A percentile compares a stretch with the other conserved stretches of the same genome.
Evolutionary conservation across 1,140 invertebrate genomes (phyloP).

Genomic region (Drosophila sp.): DNA sequence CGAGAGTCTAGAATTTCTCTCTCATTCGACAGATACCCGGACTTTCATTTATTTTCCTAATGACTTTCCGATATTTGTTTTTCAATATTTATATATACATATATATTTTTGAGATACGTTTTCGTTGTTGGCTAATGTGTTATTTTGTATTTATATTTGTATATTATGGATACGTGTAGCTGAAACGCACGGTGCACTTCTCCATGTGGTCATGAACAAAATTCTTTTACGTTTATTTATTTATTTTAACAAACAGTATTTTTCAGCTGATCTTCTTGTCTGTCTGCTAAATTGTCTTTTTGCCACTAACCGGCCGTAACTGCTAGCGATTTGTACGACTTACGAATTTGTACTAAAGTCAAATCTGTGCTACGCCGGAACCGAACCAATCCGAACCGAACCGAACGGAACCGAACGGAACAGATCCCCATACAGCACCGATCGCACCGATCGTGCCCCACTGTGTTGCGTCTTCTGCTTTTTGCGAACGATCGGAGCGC

Average conservation of each 20-base stretch:
- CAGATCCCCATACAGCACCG: constrained; percentile 4
- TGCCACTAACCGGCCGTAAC: constrained; percentile 35
- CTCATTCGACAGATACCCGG: constrained; percentile 26
- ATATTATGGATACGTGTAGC: constrained; percentile 38
- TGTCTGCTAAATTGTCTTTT: constrained; percentile 25
- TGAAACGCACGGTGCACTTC: constrained; percentile 57
- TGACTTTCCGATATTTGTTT: constrained; percentile 5
- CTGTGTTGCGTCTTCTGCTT: constrained; percentile 46
- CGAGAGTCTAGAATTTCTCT: constrained; percentile 29
- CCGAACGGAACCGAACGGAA: constrained; percentile 14
- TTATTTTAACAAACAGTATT: constrained; percentile 56
- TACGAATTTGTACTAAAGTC: constrained; percentile 75
- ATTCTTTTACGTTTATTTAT: constrained; percentile 67
- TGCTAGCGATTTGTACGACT: constrained; percentile 71
- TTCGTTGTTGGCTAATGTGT: not conserved
- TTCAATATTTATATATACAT: not conserved
- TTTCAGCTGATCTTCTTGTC: constrained; percentile 44
- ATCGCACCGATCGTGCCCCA: constrained; percentile 21
- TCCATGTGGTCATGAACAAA: constrained; percentile 49
- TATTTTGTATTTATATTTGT: constrained; percentile 22
- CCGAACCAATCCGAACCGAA: constrained; percentile 7
- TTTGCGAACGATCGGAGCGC: constrained; percentile 49
- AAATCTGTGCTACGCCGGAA: constrained; percentile 62
- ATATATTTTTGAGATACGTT: not conserved
- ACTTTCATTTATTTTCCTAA: constrained; percentile 37